phyloP scores from a whole-genome alignment of 2,113 vertebrate genomes.

The Passer montanus region DNA sequence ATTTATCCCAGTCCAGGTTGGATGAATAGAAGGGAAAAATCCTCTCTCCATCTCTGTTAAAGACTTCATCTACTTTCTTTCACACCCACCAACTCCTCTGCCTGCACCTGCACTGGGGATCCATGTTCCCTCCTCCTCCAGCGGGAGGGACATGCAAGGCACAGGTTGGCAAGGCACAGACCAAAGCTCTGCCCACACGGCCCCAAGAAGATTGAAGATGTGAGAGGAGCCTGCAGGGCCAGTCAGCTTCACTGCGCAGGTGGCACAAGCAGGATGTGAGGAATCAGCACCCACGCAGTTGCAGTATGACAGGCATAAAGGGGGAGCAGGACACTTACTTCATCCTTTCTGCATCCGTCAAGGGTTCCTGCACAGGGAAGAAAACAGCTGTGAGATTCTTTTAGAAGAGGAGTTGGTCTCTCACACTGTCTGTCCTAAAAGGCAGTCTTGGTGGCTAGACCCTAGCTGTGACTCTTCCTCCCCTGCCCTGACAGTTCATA shows the following conservation, averaged over 20 bases:
- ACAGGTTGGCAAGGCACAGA: background rate
- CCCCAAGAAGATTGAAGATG: background rate
- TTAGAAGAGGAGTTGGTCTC: background rate
- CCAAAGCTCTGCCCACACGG: background rate
- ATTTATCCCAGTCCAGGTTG: conserved; percentile 28
- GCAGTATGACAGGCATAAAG: background rate
- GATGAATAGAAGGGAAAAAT: background rate
- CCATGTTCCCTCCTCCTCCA: background rate
- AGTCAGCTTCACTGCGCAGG: background rate
- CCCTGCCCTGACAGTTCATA: background rate
- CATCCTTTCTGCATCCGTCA: conserved; percentile 90
- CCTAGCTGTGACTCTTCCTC: background rate
- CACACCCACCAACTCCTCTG: background rate
- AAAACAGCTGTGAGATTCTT: conserved; percentile 57
- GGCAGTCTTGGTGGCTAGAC: background rate
- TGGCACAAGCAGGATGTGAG: background rate
- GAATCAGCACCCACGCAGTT: background rate
- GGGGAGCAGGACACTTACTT: conserved; percentile 80
- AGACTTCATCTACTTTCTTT: background rate
- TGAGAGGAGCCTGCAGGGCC: background rate
- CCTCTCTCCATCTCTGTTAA: background rate
- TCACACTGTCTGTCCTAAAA: background rate
- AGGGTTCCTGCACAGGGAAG: conserved; percentile 79
- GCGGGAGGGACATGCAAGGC: background rate
- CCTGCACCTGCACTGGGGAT: background rate